Percentiles rank a stretch among this genome's conserved stretches.
These are phyloP conservation scores for Sycophila texana DNA, from an alignment of 2,888 invertebrate species.

Conservation along the genomic window DNA sequence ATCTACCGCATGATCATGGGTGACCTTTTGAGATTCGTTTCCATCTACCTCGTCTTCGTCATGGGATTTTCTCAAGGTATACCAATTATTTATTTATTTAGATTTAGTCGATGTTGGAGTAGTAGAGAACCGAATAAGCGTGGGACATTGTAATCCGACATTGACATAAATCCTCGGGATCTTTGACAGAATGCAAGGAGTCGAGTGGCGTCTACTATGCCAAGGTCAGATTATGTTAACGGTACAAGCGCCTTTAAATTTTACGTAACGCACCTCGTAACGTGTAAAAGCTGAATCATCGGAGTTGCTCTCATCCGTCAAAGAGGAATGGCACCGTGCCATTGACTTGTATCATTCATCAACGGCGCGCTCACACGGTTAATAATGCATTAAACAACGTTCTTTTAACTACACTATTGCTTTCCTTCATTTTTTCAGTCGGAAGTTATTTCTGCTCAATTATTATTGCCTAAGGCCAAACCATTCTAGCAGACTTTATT, in stretches of 20 bases:
- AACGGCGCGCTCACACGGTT: neutral
- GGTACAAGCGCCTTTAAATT: conserved; percentile 56
- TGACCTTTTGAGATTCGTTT: conserved; percentile 95
- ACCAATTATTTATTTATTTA: neutral
- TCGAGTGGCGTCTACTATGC: conserved; percentile 58
- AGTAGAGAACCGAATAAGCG: neutral
- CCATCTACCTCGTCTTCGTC: conserved; percentile 97
- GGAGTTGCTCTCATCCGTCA: neutral
- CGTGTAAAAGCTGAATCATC: conserved; percentile 6
- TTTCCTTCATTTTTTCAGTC: neutral
- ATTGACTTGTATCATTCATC: conserved; percentile 57
- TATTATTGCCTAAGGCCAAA: too few species aligned
- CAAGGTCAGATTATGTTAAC: conserved; percentile 65
- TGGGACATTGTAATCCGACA: conserved; percentile 58
- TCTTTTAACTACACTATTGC: too few species aligned
- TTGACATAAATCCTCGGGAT: conserved; percentile 61
- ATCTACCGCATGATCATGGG: conserved; percentile 99
- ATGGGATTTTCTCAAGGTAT: conserved; percentile 96
- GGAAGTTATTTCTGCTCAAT: too few species aligned
- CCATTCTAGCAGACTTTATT: too few species aligned
- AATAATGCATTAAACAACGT: too few species aligned
- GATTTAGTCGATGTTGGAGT: too few species aligned
- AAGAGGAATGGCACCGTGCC: conserved; percentile 57
- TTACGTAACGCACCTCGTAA: conserved; percentile 2
- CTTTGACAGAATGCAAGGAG: conserved; percentile 14